Percentiles rank a stretch among this genome's conserved stretches.
phyloP scores from a whole-genome alignment of 1,140 invertebrate species.

The Lordiphosa collinella region DNA sequence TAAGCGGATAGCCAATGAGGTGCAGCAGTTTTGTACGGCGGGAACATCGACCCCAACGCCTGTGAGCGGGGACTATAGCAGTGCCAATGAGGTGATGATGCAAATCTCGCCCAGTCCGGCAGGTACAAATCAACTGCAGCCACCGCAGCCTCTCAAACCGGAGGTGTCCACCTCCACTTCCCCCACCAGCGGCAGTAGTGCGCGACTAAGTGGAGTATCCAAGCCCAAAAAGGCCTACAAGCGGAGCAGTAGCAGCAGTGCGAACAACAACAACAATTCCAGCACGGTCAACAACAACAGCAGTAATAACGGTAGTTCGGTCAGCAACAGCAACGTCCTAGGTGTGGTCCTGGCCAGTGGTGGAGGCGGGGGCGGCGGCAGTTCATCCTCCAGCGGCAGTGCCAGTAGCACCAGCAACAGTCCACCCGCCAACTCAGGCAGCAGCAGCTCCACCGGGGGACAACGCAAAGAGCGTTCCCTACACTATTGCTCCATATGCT shows the following conservation, averaged over 20 bases:
- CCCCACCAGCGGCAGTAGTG: neutral
- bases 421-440: conserved; percentile 50
- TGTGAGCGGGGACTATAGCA: conserved; percentile 35
- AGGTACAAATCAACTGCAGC: conserved; percentile 58
- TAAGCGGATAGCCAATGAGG: conserved; percentile 87
- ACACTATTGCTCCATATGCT: conserved; percentile 94
- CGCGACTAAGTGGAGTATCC: conserved; percentile 43
- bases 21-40: conserved; percentile 85
- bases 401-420: conserved; percentile 69
- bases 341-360: conserved; percentile 37
- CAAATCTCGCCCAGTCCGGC: conserved; percentile 57
- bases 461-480: conserved; percentile 90
- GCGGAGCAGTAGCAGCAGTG: conserved; percentile 72
- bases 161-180: conserved; percentile 63
- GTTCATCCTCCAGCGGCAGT: conserved; percentile 58
- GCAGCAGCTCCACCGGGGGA: conserved; percentile 44
- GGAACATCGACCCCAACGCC: conserved; percentile 64
- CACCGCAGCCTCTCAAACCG: conserved; percentile 65
- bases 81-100: conserved; percentile 57
- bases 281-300: conserved; percentile 69
- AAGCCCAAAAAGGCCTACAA: conserved; percentile 81
- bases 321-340: conserved; percentile 78
- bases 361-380: conserved; percentile 37
- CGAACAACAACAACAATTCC: conserved; percentile 74
- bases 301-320: conserved; percentile 79